Base-by-base conservation (phyloP, 1,140 invertebrate genomes). In the Achatina immaculata region DNA sequence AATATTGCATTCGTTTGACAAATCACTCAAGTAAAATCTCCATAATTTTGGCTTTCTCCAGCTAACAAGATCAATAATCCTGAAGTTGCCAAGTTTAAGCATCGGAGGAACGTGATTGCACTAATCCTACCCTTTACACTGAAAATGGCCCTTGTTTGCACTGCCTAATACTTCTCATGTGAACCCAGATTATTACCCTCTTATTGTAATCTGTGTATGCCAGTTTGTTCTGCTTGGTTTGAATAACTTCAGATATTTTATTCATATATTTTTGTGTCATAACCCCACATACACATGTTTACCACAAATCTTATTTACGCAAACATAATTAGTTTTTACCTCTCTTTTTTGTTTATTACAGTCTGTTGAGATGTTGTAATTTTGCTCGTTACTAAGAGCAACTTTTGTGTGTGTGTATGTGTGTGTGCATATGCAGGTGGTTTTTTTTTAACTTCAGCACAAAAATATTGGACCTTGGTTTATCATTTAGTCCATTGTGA, bases 41-140 rank as follows among this genome's bases (percentile, higher is more conserved):
- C 31, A 43, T 36, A 28, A 69, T 76, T 73, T 82, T 78, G 69
- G 68, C 77, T 83, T 82, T 82, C 83, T 82, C 69, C 86, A 87
- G 83, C 81, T 77, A 81, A 85, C 86, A 51, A 83, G 85, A 81
- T 87, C 86, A 78, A 85, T 87, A 80, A 86, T 87, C 55, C 83
- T 85, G 43, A 87, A 86, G 85, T 78, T 87, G 81, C 86, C 86
- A 62, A 87, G 86, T 82, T 82, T 87, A 81, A 86, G 80, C 82
- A 82, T 87, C 43, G 84, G 86, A 74, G 85, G 85, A 83, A 83
- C 83, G 78, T 85, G 83, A 85, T 83, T 80, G 75, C 79, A 80
- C 78, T 81, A 82, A 72, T 55, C 38, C 38, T 69, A 62, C 3
- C 68, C 68, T 11, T 69, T 69, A 38, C 68, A 69, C 68, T 42